These are phyloP conservation scores for Poeciliopsis presidionis DNA, from an alignment of 2,797 vertebrate species.

Conservation along the genomic window DNA sequence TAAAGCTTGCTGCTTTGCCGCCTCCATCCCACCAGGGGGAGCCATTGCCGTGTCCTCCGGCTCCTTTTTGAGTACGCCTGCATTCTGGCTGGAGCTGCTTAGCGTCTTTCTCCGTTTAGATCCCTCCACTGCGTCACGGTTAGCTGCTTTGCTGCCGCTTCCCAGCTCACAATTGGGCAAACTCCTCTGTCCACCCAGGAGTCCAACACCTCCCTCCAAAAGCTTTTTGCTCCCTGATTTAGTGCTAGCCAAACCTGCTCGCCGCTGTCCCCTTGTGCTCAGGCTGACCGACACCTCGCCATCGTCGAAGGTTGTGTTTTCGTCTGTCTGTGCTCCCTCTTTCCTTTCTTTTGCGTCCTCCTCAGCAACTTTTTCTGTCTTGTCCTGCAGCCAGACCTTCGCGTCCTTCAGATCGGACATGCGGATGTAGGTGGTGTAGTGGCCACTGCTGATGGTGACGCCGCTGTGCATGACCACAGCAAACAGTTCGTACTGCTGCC, in stretches of 20 bases:
- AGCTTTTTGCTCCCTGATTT: constrained; percentile 88
- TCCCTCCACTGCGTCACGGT: constrained; percentile 55
- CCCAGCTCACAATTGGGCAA: constrained; percentile 84
- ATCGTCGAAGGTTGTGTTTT: constrained; percentile 82
- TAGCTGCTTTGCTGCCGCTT: constrained; percentile 70
- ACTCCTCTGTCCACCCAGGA: constrained; percentile 94
- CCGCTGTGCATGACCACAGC: constrained; percentile 98
- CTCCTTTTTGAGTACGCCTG: constrained; percentile 59
- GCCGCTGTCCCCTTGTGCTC: constrained; percentile 59
- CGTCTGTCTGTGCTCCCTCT: constrained; percentile 68
- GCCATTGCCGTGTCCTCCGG: neutral
- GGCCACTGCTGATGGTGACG: constrained; percentile 96
- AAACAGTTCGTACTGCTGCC: constrained; percentile 89
- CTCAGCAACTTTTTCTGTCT: constrained; percentile 37
- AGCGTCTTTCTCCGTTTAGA: constrained; percentile 64
- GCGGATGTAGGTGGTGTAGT: constrained; percentile 94
- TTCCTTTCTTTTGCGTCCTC: constrained; percentile 55
- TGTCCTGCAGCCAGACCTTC: constrained; percentile 46
- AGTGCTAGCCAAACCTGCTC: constrained; percentile 1
- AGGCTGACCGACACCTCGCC: constrained; percentile 87
- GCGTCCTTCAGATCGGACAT: constrained; percentile 84
- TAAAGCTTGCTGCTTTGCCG: constrained; percentile 57
- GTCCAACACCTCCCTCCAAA: constrained; percentile 85
- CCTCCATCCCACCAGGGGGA: constrained; percentile 16
- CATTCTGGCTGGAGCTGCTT: constrained; percentile 49